A percentile compares a stretch with the other conserved stretches of the same genome.
Evolutionary conservation across 2,797 vertebrate species (phyloP).

Genomic region (Gambusia yucatana): DNA sequence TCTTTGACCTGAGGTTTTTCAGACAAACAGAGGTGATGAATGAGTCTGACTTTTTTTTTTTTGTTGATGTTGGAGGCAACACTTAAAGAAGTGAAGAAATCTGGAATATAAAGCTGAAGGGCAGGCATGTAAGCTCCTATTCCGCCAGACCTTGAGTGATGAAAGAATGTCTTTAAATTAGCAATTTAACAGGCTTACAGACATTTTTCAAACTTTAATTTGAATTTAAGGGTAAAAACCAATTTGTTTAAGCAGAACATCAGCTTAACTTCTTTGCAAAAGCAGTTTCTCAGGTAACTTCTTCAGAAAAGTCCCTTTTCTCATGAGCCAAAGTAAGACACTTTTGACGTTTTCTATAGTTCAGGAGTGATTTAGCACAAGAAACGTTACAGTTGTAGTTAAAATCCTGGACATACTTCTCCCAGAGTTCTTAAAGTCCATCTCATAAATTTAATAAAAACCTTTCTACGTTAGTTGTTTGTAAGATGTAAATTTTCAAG

Average conservation of each 20-base stretch:
- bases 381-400: neutral
- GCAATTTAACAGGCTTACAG: neutral
- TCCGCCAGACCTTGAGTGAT: neutral
- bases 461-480: neutral
- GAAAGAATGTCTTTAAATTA: neutral
- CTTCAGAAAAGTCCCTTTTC: neutral
- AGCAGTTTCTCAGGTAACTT: neutral
- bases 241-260: neutral
- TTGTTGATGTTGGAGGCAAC: constrained; percentile 18
- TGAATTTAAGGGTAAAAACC: neutral
- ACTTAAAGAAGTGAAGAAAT: constrained; percentile 22
- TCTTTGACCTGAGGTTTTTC: constrained; percentile 33
- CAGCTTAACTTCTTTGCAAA: neutral
- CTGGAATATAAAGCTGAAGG: constrained; percentile 22
- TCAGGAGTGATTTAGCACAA: neutral
- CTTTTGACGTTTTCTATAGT: too few species aligned
- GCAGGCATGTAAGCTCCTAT: neutral
- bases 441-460: neutral
- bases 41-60: constrained; percentile 29
- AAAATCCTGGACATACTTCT: neutral
- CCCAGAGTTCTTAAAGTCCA: neutral
- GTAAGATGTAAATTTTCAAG: neutral
- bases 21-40: constrained; percentile 59
- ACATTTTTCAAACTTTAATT: neutral
- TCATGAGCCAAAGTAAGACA: neutral